A percentile compares a stretch with the other conserved stretches of the same genome.
phyloP scores from a whole-genome alignment of 2,888 invertebrate genomes.

The Mylabris sibirica region DNA sequence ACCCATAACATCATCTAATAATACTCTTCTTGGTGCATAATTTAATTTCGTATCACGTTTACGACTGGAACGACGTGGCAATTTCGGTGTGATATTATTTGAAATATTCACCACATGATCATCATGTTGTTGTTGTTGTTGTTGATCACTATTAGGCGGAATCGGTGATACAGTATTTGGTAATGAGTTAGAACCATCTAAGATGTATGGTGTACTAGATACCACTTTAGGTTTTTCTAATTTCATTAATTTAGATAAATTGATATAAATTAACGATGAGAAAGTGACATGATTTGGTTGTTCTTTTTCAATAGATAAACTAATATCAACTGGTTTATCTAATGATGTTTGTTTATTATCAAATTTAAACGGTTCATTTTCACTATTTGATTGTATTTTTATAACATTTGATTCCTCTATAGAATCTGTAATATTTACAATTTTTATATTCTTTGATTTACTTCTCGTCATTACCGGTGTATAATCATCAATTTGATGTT shows the following conservation, averaged over 20 bases:
- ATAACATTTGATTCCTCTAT: too few relatives aligned
- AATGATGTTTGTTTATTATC: slow-evolving; percentile 25
- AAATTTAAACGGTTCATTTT: background rate
- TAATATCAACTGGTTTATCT: slow-evolving; percentile 32
- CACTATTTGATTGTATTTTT: background rate
- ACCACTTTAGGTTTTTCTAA: slow-evolving; percentile 13
- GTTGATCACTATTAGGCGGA: background rate
- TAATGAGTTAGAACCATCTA: slow-evolving; percentile 28
- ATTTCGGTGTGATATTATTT: background rate
- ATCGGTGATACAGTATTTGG: slow-evolving; percentile 29
- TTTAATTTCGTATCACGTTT: background rate
- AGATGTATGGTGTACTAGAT: slow-evolving; percentile 38
- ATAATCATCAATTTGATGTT: too few relatives aligned
- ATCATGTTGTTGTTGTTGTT: too few relatives aligned
- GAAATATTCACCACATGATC: too few relatives aligned
- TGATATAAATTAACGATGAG: slow-evolving; percentile 25
- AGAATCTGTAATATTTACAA: too few relatives aligned
- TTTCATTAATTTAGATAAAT: slow-evolving; percentile 19
- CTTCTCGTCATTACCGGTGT: too few relatives aligned
- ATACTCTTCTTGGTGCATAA: background rate
- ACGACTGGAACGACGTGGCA: background rate
- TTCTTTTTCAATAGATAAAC: slow-evolving; percentile 38
- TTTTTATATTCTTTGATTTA: too few relatives aligned
- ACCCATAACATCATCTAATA: background rate
- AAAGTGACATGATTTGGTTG: background rate